phyloP scores from a whole-genome alignment of 2,888 invertebrate genomes.

The Anagyrus pseudococci region DNA sequence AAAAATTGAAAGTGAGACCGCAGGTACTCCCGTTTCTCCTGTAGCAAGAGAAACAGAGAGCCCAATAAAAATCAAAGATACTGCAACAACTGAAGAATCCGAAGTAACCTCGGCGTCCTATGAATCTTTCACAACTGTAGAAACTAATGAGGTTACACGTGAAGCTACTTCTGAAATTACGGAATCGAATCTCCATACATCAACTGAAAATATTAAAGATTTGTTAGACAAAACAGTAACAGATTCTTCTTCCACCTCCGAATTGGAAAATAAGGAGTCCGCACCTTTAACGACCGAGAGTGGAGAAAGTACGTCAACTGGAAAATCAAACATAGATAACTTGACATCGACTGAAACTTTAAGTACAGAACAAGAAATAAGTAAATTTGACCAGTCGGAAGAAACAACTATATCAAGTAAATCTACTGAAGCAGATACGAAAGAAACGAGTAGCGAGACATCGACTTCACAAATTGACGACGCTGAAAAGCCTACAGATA shows the following conservation, averaged over 20 bases:
- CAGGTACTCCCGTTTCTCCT: slow-evolving; percentile 25
- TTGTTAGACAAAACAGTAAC: slow-evolving; percentile 4
- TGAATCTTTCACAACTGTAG: slow-evolving; percentile 9
- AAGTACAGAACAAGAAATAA: background rate
- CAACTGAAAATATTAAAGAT: slow-evolving; percentile 17
- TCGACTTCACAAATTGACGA: slow-evolving; percentile 24
- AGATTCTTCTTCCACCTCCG: slow-evolving; percentile 10
- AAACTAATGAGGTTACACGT: slow-evolving; percentile 13
- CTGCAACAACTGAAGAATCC: slow-evolving; percentile 11
- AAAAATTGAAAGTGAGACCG: slow-evolving; percentile 22
- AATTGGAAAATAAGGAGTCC: slow-evolving; percentile 38
- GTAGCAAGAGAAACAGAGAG: slow-evolving; percentile 32
- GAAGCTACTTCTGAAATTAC: slow-evolving; percentile 36
- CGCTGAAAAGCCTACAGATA: slow-evolving; percentile 8
- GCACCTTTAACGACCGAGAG: slow-evolving; percentile 33
- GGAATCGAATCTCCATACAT: slow-evolving; percentile 35
- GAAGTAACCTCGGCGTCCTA: slow-evolving; percentile 4
- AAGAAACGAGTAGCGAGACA: slow-evolving; percentile 33
- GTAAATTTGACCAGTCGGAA: background rate
- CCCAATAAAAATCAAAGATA: slow-evolving; percentile 37
- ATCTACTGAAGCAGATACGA: slow-evolving; percentile 23
- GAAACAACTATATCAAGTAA: background rate
- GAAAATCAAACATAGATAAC: slow-evolving; percentile 1
- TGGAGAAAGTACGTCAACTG: slow-evolving; percentile 15
- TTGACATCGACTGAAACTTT: background rate